A percentile compares a stretch with the other conserved stretches of the same genome.
These are phyloP conservation scores for Cephalotes varians DNA, from an alignment of 2,888 invertebrate species.

Conservation along the genomic window DNA sequence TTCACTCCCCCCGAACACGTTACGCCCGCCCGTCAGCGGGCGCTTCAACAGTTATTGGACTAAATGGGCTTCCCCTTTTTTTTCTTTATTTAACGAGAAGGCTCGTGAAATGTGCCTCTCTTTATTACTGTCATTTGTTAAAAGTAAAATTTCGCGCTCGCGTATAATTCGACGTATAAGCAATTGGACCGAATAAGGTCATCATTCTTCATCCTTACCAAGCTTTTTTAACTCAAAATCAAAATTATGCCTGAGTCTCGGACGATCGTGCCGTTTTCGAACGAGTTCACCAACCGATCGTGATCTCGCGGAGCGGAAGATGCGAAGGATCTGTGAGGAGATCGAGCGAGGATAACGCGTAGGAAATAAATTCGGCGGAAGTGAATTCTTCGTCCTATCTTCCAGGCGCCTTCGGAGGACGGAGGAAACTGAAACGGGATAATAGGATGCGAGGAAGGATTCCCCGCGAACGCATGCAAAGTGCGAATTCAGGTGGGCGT, in stretches of 20 bases:
- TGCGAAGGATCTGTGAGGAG: background rate
- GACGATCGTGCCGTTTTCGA: background rate
- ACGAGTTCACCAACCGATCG: background rate
- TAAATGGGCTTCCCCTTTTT: background rate
- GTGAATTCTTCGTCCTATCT: constrained; percentile 30
- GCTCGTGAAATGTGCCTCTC: background rate
- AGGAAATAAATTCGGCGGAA: constrained; percentile 37
- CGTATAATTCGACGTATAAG: background rate
- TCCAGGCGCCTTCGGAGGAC: background rate
- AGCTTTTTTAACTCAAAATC: background rate
- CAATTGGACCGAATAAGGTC: background rate
- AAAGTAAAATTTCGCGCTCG: background rate
- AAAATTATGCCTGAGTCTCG: background rate
- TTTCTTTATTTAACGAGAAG: background rate
- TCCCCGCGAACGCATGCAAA: constrained; percentile 22
- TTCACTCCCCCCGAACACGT: background rate
- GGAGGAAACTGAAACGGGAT: background rate
- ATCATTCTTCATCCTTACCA: background rate
- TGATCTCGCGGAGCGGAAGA: background rate
- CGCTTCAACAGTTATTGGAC: background rate
- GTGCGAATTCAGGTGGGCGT: constrained; percentile 34
- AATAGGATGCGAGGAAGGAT: constrained; percentile 26
- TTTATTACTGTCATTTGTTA: background rate
- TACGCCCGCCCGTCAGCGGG: background rate
- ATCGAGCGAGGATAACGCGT: constrained; percentile 17